A percentile compares a stretch with the other conserved stretches of the same genome.
Conservation (phyloP, 2,113 vertebrate species). For the Tupaia chinensis region DNA sequence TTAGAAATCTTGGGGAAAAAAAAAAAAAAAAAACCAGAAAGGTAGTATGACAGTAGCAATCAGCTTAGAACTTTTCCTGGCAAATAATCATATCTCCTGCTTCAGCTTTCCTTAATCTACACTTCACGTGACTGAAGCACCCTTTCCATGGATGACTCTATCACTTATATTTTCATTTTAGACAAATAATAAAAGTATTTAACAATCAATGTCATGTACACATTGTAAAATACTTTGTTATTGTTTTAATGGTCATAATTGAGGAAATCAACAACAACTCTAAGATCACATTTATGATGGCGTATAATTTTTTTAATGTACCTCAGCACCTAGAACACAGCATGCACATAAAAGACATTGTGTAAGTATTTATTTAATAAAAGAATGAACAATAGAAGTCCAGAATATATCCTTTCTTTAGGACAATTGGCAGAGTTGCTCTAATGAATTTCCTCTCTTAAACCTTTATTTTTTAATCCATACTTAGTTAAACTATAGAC, state of each 20-base stretch:
- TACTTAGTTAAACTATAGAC: background rate
- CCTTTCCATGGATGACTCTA: background rate
- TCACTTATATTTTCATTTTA: background rate
- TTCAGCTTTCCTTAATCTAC: constrained; percentile 9
- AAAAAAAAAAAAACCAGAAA: background rate
- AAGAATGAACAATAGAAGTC: background rate
- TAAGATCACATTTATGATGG: background rate
- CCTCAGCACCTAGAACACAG: background rate
- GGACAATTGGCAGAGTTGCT: background rate
- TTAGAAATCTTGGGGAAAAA: background rate
- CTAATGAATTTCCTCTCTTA: background rate
- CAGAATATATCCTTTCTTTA: background rate
- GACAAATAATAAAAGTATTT: background rate
- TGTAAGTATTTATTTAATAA: background rate
- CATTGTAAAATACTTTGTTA: background rate
- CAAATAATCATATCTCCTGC: constrained; percentile 9
- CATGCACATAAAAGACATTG: background rate
- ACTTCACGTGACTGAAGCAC: background rate
- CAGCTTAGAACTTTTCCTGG: background rate
- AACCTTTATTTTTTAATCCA: constrained; percentile 3
- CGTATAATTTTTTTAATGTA: background rate
- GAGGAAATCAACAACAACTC: background rate
- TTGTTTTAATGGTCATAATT: background rate
- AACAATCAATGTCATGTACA: background rate
- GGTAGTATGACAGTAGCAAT: background rate